Base-by-base conservation (phyloP, 2,888 invertebrate genomes). In the Dicycla oo region DNA sequence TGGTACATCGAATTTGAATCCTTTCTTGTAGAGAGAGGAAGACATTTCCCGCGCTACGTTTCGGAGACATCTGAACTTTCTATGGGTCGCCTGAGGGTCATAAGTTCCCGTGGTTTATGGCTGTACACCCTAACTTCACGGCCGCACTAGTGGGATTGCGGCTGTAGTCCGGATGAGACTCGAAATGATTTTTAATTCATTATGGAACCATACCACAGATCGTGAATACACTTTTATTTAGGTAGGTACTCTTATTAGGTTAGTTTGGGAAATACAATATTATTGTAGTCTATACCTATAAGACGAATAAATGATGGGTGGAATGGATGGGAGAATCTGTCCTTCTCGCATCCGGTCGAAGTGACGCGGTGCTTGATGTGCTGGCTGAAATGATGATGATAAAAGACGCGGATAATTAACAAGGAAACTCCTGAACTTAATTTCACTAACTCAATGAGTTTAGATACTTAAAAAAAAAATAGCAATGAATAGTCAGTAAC, bases 71-170 rank as follows among this genome's bases (percentile, higher is more conserved):
- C 73, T 82, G 80, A 83, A 84, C 80, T 82, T 84, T 78, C 72
- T 75, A 78, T 72, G 70, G 80, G 78, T 69, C 80, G 73, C 78
- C 58, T 34, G 69, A 73, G 82, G 70, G 75, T 82, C 82, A 82
- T 84, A 84, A 84, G 84, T 84, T 84, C 75, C 67, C 64, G 66
- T 84, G 84, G 82, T 84, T 84, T 84, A 84, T 82, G 54, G 72
- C 70, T 80, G 72, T 78, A 84, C 69, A 78, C 75, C 63, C 73
- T 63, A 67, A 65, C 62, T 83, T 80, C 73, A 75, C 64, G 69
- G 72, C 60, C 54, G 56, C 61, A 68, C 63, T 69, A 74, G 74
- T 57, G 53, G 60, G 60, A 81, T 70, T 81, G 65, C 49, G 70
- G 75, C 40, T 49, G 38, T 47, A 69, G 15, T 61, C 56, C 56